Percentiles rank a stretch among this genome's conserved stretches.
These are phyloP conservation scores for Perizoma flavofasciatum DNA, from an alignment of 2,888 invertebrate genomes.

Conservation along the genomic window DNA sequence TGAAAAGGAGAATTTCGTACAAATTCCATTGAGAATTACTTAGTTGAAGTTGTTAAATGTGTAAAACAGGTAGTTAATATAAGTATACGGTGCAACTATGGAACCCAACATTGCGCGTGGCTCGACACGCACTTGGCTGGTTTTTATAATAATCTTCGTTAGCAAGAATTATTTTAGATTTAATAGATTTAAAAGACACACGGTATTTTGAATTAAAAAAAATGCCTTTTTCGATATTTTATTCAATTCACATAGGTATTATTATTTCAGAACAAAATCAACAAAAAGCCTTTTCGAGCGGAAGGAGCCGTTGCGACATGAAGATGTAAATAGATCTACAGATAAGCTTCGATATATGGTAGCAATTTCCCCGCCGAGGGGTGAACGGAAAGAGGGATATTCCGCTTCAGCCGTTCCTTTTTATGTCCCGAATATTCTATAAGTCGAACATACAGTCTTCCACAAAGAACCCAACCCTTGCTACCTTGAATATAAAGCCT, in stretches of 20 bases:
- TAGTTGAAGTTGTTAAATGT: too few species aligned
- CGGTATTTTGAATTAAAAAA: too few species aligned
- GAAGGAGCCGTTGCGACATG: constrained; percentile 56
- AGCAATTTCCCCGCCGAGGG: constrained; percentile 72
- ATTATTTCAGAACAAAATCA: constrained; percentile 27
- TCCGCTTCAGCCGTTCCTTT: constrained; percentile 58
- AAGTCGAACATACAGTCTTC: constrained; percentile 17
- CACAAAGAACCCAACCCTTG: constrained; percentile 7
- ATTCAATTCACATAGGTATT: constrained; percentile 8
- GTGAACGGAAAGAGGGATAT: constrained; percentile 65
- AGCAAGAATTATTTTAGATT: too few species aligned
- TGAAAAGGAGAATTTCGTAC: too few species aligned
- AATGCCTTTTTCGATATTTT: too few species aligned
- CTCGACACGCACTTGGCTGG: too few species aligned
- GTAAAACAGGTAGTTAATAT: too few species aligned
- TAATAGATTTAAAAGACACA: too few species aligned
- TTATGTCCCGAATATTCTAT: constrained; percentile 59
- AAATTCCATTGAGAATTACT: too few species aligned
- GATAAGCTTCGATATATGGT: constrained; percentile 77
- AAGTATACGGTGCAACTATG: too few species aligned
- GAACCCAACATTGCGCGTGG: too few species aligned
- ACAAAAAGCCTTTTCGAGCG: constrained; percentile 28
- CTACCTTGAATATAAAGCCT: constrained; percentile 3
- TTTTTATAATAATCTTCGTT: too few species aligned
- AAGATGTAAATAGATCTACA: constrained; percentile 71